phyloP scores from a whole-genome alignment of 2,888 invertebrate species.

The Ennomos fuscantarius region DNA sequence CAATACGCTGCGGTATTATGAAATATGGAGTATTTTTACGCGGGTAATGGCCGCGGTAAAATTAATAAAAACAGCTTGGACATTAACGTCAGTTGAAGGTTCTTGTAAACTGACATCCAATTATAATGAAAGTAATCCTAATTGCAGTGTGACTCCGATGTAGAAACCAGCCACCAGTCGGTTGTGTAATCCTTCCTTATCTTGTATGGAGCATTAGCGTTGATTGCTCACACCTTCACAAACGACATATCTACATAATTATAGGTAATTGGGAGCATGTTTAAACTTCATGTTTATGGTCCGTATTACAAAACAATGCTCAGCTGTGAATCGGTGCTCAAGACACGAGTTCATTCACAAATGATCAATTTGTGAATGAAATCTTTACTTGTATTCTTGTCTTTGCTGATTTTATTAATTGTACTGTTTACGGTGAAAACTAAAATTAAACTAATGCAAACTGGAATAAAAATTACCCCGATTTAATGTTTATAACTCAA shows the following conservation, averaged over 20 bases:
- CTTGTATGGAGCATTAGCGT: slow-evolving; percentile 12
- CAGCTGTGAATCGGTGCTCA: too few species aligned
- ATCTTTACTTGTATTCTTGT: not conserved
- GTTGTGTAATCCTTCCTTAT: slow-evolving; percentile 13
- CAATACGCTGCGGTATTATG: slow-evolving; percentile 30
- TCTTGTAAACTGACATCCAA: not conserved
- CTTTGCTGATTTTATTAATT: not conserved
- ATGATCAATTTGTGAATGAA: too few species aligned
- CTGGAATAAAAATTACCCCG: not conserved
- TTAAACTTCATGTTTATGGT: not conserved
- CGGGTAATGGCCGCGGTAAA: slow-evolving; percentile 28
- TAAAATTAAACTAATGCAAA: not conserved
- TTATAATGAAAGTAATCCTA: slow-evolving; percentile 14
- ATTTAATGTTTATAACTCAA: not conserved
- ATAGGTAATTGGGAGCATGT: not conserved
- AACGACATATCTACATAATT: not conserved
- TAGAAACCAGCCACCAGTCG: slow-evolving; percentile 4
- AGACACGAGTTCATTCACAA: too few species aligned
- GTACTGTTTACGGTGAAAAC: not conserved
- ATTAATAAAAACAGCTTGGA: slow-evolving; percentile 20
- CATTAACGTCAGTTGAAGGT: slow-evolving; percentile 20
- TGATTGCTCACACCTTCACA: slow-evolving; percentile 6
- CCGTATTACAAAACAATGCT: too few species aligned
- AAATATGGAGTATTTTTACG: slow-evolving; percentile 31
- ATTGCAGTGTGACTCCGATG: slow-evolving; percentile 6